A percentile compares a stretch with the other conserved stretches of the same genome.
Conservation (phyloP, 2,113 vertebrate species). For the Oreochromis spilurus region DNA sequence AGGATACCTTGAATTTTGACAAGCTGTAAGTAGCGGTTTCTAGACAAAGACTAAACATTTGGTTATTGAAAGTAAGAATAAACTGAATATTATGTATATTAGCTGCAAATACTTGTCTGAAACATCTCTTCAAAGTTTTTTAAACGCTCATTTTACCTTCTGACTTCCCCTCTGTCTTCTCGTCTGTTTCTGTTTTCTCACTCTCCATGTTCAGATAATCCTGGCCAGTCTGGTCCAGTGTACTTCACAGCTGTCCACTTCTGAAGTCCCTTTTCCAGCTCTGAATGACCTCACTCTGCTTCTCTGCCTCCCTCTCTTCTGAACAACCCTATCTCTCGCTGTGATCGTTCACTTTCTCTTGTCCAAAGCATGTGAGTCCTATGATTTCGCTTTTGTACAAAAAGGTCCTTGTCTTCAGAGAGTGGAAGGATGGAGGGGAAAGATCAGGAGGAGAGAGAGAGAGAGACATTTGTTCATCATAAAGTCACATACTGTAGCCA, state of each 20-base stretch:
- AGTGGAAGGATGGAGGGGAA: slow-evolving; percentile 39
- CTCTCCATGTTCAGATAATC: slow-evolving; percentile 63
- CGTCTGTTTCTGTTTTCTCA: slow-evolving; percentile 17
- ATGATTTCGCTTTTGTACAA: slow-evolving; percentile 68
- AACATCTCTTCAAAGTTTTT: background rate
- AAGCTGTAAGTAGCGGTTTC: background rate
- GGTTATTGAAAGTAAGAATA: background rate
- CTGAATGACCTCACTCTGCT: background rate
- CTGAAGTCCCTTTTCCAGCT: background rate
- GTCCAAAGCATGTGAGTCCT: slow-evolving; percentile 75
- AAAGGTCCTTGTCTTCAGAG: slow-evolving; percentile 69
- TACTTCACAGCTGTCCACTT: background rate
- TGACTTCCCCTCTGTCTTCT: background rate
- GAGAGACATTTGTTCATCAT: slow-evolving; percentile 24
- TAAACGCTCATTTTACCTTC: slow-evolving; percentile 51
- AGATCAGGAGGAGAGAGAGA: slow-evolving; percentile 30
- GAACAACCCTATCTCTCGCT: slow-evolving; percentile 15
- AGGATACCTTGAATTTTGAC: background rate
- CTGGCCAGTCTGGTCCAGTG: background rate
- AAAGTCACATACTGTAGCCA: background rate
- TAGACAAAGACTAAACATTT: background rate
- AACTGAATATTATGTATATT: background rate
- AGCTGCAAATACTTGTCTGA: background rate
- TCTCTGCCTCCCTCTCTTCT: background rate
- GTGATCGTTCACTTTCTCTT: slow-evolving; percentile 47